Evolutionary conservation across 1,140 invertebrate genomes (phyloP).

Genomic region (Metopolophium dirhodum): DNA sequence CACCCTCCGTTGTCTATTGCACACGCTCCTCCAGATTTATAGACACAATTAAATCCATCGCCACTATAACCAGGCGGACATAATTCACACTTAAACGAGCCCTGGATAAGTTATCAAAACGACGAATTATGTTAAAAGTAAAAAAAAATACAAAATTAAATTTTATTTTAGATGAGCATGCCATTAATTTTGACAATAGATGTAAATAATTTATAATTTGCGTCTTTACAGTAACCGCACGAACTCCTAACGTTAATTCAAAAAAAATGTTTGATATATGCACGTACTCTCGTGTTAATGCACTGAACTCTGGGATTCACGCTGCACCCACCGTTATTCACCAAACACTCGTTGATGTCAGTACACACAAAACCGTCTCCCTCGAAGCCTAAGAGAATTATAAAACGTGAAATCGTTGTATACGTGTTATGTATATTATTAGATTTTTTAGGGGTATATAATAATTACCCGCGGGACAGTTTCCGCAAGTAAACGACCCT

Average conservation of each 20-base stretch:
- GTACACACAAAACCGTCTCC: conserved; percentile 86
- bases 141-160: no score
- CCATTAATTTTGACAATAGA: no score
- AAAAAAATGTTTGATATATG: not conserved
- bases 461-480: conserved; percentile 74
- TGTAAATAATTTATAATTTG: no score
- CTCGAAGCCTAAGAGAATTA: conserved; percentile 71
- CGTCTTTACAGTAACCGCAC: no score
- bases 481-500: conserved; percentile 83
- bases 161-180: no score
- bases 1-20: conserved; percentile 82
- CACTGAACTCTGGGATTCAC: conserved; percentile 79
- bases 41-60: conserved; percentile 78
- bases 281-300: conserved; percentile 76
- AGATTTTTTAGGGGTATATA: no score
- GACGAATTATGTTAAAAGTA: no score
- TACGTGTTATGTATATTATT: no score
- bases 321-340: conserved; percentile 90
- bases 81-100: conserved; percentile 80
- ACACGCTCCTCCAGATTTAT: conserved; percentile 71
- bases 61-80: conserved; percentile 89
- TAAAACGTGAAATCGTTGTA: not conserved
- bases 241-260: no score
- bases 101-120: conserved; percentile 64
- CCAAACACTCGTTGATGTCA: conserved; percentile 87